phyloP scores from a whole-genome alignment of 2,113 vertebrate genomes.

The Grus americana region DNA sequence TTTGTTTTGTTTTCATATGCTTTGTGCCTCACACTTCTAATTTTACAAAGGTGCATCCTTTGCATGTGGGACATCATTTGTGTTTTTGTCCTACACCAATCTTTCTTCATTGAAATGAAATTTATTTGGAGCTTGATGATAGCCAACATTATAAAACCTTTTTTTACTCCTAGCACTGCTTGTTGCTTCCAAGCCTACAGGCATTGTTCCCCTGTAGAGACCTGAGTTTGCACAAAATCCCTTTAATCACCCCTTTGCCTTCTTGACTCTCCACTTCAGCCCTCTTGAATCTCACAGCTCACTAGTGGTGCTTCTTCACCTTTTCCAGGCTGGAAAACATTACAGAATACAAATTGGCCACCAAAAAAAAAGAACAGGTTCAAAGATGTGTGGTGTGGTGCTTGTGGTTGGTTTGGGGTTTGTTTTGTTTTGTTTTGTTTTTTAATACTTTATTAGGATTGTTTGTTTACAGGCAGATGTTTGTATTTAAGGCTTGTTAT shows the following conservation, averaged over 20 bases:
- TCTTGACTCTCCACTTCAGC: neutral
- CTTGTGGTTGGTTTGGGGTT: neutral
- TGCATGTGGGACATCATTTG: accelerated
- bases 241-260: neutral
- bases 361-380: neutral
- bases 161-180: neutral
- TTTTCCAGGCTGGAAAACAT: neutral
- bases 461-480: neutral
- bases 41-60: neutral
- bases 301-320: neutral
- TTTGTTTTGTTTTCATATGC: neutral
- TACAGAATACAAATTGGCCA: neutral
- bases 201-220: neutral
- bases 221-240: neutral
- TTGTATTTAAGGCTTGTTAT: neutral
- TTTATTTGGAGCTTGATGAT: neutral
- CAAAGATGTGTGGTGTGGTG: neutral
- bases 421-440: neutral
- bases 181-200: neutral
- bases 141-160: neutral
- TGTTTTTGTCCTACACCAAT: neutral
- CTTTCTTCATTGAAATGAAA: neutral
- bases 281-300: neutral
- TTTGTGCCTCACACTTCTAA: neutral
- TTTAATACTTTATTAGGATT: neutral